A percentile compares a stretch with the other conserved stretches of the same genome.
These are phyloP conservation scores for Cyrtorhinus lividipennis DNA, from an alignment of 1,140 invertebrate genomes.

Conservation along the genomic window DNA sequence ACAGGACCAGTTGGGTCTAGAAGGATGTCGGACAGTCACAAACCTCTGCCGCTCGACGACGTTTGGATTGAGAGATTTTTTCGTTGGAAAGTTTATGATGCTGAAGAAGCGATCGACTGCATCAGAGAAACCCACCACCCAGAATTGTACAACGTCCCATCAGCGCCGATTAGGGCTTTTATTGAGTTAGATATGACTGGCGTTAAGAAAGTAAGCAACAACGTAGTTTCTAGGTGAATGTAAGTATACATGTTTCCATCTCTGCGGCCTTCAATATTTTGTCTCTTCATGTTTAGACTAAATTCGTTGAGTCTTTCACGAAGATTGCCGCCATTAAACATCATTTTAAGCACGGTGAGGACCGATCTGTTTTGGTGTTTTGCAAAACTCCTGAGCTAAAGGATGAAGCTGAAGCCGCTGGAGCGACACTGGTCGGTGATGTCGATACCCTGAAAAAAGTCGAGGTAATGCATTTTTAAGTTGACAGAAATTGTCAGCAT, in stretches of 20 bases:
- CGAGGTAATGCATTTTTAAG: constrained; percentile 35
- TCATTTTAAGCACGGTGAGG: constrained; percentile 44
- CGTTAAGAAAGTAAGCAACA: constrained; percentile 31
- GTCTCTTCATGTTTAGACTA: constrained; percentile 38
- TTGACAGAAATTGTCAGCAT: background rate
- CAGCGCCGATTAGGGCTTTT: constrained; percentile 43
- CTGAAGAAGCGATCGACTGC: constrained; percentile 53
- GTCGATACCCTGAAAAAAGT: constrained; percentile 55
- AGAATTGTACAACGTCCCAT: constrained; percentile 52
- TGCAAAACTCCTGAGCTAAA: constrained; percentile 43
- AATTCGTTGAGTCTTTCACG: constrained; percentile 44
- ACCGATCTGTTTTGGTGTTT: constrained; percentile 51
- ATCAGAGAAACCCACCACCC: constrained; percentile 63
- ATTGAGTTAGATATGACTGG: constrained; percentile 60
- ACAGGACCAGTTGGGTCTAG: constrained; percentile 21
- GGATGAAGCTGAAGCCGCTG: constrained; percentile 41
- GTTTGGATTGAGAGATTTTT: constrained; percentile 47
- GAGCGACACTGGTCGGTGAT: constrained; percentile 52
- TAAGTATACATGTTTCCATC: too few relatives aligned
- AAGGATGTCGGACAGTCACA: constrained; percentile 39
- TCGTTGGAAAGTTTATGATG: constrained; percentile 43
- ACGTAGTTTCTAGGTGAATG: too few relatives aligned
- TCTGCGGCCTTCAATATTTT: constrained; percentile 11
- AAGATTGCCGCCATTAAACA: constrained; percentile 45
- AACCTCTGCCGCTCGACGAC: constrained; percentile 43